Conservation (phyloP, 2,888 invertebrate genomes). For the Neelides folsomi region DNA sequence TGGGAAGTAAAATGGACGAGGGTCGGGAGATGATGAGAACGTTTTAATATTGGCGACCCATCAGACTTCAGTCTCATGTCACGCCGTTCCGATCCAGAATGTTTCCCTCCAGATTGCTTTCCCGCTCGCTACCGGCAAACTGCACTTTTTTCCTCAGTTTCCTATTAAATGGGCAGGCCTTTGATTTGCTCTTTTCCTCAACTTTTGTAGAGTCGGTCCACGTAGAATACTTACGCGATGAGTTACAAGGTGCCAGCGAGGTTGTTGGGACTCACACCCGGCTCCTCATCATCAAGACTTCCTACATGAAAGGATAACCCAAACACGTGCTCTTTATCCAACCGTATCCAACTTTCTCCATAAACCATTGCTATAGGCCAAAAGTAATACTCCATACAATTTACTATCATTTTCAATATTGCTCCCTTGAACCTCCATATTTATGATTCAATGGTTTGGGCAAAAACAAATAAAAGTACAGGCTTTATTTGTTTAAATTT, state of each 20-base stretch:
- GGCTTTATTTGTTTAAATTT: no score
- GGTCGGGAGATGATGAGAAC: no score
- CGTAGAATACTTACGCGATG: constrained; percentile 24
- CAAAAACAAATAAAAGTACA: no score
- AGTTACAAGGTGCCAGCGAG: constrained; percentile 15
- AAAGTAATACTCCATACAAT: constrained; percentile 13
- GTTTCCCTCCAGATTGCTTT: background rate
- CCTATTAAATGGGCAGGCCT: background rate
- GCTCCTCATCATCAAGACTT: background rate
- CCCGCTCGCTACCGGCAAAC: no score
- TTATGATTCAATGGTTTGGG: no score
- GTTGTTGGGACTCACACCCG: background rate
- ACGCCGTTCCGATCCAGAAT: background rate
- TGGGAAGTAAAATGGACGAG: no score
- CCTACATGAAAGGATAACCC: background rate
- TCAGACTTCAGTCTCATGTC: no score
- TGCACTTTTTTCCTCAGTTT: background rate
- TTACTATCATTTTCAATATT: constrained; percentile 12
- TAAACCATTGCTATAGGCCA: constrained; percentile 10
- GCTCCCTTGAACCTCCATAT: background rate
- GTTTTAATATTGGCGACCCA: constrained; percentile 1
- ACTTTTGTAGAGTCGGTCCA: constrained; percentile 13
- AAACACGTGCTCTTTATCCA: background rate
- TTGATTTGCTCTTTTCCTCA: background rate
- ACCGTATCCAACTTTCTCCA: constrained; percentile 11